A percentile compares a stretch with the other conserved stretches of the same genome.
These are phyloP conservation scores for Mantis religiosa DNA, from an alignment of 2,888 invertebrate species.

Conservation along the genomic window DNA sequence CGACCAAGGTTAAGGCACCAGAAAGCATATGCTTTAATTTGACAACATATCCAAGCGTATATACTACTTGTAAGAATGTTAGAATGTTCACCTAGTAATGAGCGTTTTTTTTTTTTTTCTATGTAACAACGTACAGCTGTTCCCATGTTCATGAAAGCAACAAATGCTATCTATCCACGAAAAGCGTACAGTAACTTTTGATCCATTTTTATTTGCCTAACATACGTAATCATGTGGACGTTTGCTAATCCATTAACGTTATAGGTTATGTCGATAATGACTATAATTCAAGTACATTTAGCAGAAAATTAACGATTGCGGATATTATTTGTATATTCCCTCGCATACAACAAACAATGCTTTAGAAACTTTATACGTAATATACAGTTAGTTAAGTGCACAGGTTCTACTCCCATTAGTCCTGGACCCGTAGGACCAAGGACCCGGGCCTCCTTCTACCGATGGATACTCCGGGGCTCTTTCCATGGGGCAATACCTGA, in stretches of 20 bases:
- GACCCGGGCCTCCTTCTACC: no score
- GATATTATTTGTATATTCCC: background rate
- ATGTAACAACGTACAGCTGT: constrained; percentile 76
- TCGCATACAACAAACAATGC: background rate
- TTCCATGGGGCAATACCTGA: no score
- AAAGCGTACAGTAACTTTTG: constrained; percentile 75
- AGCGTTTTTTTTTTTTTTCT: constrained; percentile 70
- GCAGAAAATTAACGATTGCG: background rate
- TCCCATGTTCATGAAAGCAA: constrained; percentile 80
- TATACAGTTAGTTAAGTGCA: no score
- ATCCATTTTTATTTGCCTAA: constrained; percentile 46
- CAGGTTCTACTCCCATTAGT: no score
- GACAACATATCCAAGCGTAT: no score
- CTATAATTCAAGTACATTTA: background rate
- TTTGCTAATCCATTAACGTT: background rate
- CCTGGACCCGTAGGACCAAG: no score
- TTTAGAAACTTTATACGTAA: background rate
- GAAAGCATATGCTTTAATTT: no score
- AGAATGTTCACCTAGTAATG: constrained; percentile 65
- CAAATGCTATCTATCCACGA: constrained; percentile 81
- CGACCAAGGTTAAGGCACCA: no score
- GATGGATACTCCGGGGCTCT: no score
- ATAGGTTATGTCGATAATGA: background rate
- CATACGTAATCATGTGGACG: background rate
- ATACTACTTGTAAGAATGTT: no score